Percentiles rank a stretch among this genome's conserved stretches.
These are phyloP conservation scores for Phengaris alcon DNA, from an alignment of 2,888 invertebrate species.

Conservation along the genomic window DNA sequence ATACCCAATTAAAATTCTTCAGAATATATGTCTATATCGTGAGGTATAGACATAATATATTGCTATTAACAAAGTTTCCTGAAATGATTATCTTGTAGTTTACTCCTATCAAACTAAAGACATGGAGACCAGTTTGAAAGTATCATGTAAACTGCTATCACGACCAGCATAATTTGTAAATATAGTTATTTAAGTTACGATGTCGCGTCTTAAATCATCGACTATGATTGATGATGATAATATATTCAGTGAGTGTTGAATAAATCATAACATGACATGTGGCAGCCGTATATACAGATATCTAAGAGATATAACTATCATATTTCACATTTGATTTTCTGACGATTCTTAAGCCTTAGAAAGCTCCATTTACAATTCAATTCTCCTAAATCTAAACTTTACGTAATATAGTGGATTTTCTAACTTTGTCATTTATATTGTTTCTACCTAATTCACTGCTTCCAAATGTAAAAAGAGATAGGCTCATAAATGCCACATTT, in stretches of 20 bases:
- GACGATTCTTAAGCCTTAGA: too few relatives aligned
- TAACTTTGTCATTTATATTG: neutral
- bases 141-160: neutral
- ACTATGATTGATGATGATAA: neutral
- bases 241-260: neutral
- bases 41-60: neutral
- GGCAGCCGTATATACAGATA: neutral
- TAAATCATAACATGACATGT: constrained; percentile 14
- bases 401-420: too few relatives aligned
- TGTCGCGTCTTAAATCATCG: neutral
- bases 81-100: neutral
- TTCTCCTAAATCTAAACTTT: too few relatives aligned
- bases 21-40: neutral
- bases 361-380: too few relatives aligned
- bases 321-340: too few relatives aligned
- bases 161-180: neutral
- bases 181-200: constrained; percentile 12
- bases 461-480: neutral
- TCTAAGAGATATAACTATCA: neutral
- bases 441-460: neutral
- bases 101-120: neutral
- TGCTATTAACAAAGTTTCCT: neutral
- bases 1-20: neutral
- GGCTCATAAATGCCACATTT: too few relatives aligned
- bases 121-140: neutral